phyloP scores from a whole-genome alignment of 2,113 vertebrate genomes.

The Cochlearius cochlearius region DNA sequence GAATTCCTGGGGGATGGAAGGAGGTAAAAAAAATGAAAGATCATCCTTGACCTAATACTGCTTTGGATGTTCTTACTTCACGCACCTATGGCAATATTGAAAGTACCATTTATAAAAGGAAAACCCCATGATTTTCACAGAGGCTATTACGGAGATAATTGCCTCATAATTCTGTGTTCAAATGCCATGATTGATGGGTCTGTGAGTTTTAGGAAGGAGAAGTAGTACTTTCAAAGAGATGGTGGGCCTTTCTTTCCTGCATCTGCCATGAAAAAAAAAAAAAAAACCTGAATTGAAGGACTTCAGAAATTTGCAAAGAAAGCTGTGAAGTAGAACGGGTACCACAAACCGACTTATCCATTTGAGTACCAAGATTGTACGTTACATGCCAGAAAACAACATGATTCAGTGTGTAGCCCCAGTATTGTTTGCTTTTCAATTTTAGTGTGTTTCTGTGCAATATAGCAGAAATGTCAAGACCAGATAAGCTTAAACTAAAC shows the following conservation, averaged over 20 bases:
- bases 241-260: not conserved
- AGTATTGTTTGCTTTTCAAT: not conserved
- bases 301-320: not conserved
- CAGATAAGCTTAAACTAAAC: not conserved
- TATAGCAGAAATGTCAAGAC: not conserved
- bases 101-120: not conserved
- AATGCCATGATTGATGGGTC: not conserved
- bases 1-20: not conserved
- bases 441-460: not conserved
- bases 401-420: not conserved
- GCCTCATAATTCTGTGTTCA: not conserved
- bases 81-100: rapidly evolving
- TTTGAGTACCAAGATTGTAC: not conserved
- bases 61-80: not conserved
- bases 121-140: not conserved
- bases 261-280: not conserved
- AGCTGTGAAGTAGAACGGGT: not conserved
- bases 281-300: not conserved
- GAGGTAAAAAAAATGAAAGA: not conserved
- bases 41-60: not conserved
- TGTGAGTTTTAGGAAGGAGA: not conserved
- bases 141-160: not conserved
- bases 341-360: not conserved
- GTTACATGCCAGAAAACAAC: not conserved
- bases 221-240: not conserved